Conservation (phyloP, 2,888 invertebrate genomes). For the Pristionchus maxplancki region DNA sequence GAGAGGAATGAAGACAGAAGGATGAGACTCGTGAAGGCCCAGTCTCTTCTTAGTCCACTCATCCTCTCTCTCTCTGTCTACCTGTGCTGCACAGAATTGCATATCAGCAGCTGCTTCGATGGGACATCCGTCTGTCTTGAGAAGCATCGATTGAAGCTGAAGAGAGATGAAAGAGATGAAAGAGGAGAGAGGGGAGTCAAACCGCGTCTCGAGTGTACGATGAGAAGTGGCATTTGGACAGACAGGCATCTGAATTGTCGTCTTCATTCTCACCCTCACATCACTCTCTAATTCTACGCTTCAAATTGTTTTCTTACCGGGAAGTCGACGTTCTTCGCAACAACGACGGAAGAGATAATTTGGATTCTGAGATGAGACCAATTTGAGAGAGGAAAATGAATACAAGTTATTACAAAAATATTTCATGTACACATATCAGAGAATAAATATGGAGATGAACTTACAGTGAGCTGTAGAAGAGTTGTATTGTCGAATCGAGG, state of each 20-base stretch:
- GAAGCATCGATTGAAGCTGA: constrained; percentile 76
- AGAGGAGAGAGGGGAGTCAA: background rate
- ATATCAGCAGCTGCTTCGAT: constrained; percentile 75
- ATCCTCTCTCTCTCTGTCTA: constrained; percentile 48
- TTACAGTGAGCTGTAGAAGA: constrained; percentile 65
- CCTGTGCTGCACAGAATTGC: constrained; percentile 74
- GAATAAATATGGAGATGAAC: background rate
- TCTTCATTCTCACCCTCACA: too few species aligned
- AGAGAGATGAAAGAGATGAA: constrained; percentile 48
- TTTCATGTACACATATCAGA: background rate
- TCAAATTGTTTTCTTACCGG: too few species aligned
- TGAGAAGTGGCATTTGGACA: constrained; percentile 75
- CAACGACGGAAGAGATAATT: constrained; percentile 76
- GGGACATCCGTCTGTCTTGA: constrained; percentile 75
- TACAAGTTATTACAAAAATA: background rate
- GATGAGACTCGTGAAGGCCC: background rate
- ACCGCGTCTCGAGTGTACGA: constrained; percentile 73
- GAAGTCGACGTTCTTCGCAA: constrained; percentile 74
- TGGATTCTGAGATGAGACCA: constrained; percentile 69
- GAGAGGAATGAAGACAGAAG: background rate
- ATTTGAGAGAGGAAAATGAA: background rate
- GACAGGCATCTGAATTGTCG: constrained; percentile 67
- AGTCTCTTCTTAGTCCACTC: background rate
- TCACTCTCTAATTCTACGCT: too few species aligned
- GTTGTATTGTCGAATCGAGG: constrained; percentile 59